Evolutionary conservation across 2,888 invertebrate genomes (phyloP).

Genomic region (Lacanobia oleracea): DNA sequence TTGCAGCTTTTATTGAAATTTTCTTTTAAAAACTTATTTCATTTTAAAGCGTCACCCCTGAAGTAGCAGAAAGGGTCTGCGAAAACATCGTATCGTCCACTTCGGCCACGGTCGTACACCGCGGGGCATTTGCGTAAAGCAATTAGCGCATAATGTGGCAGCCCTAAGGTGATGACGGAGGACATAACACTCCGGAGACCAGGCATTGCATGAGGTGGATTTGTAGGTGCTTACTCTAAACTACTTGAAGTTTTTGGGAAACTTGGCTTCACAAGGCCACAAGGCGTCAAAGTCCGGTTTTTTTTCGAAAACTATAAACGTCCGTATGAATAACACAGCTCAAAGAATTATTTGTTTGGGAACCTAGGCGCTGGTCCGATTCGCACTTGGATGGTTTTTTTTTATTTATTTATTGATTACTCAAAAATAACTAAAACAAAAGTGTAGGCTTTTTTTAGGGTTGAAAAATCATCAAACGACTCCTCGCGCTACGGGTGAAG

Average conservation of each 20-base stretch:
- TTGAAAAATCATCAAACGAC: no score
- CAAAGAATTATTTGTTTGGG: no score
- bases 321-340: no score
- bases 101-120: constrained; percentile 69
- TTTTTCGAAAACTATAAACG: no score
- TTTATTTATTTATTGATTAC: no score
- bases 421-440: no score
- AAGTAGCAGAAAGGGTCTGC: constrained; percentile 67
- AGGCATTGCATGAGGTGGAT: constrained; percentile 20
- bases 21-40: background rate
- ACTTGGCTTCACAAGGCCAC: background rate
- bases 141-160: constrained; percentile 86
- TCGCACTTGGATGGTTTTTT: background rate
- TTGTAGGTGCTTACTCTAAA: background rate
- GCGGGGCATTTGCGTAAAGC: constrained; percentile 85
- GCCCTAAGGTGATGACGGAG: constrained; percentile 71
- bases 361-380: no score
- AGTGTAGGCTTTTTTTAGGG: no score
- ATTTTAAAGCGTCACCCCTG: constrained; percentile 54
- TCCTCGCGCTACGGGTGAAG: no score
- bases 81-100: constrained; percentile 73
- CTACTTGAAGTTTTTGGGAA: constrained; percentile 25
- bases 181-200: constrained; percentile 40
- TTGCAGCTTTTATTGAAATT: background rate
- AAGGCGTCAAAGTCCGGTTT: background rate